Percentiles rank a stretch among this genome's conserved stretches.
Conservation (phyloP, 2,888 invertebrate species). For the Nesidiocoris tenuis region DNA sequence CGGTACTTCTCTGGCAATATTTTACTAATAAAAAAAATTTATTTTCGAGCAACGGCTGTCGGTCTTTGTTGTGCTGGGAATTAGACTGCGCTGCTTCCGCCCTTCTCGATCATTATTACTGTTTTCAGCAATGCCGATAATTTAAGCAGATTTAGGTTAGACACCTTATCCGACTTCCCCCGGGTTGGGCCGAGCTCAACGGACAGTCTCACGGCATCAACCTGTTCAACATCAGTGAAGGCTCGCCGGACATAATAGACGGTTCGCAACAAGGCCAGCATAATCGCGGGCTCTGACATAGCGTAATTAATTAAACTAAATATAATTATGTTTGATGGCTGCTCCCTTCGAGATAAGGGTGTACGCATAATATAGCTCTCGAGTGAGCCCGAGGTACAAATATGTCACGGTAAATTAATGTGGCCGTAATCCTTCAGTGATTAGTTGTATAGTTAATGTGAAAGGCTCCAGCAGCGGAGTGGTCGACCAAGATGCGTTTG, state of each 20-base stretch:
- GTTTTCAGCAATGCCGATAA: too few relatives aligned
- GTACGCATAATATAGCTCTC: slow-evolving; percentile 5
- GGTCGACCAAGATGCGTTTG: neutral
- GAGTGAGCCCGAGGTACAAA: slow-evolving; percentile 9
- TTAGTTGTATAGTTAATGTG: slow-evolving; percentile 30
- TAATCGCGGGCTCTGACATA: slow-evolving; percentile 12
- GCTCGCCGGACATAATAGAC: neutral
- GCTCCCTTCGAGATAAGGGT: slow-evolving; percentile 16
- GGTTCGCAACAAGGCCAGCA: neutral
- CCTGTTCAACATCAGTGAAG: neutral
- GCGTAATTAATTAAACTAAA: slow-evolving; percentile 29
- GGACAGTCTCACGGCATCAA: too few relatives aligned
- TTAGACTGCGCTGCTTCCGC: too few relatives aligned
- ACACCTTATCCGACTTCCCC: too few relatives aligned
- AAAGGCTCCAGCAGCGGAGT: neutral
- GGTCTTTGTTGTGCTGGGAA: too few relatives aligned
- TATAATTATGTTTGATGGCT: slow-evolving; percentile 35
- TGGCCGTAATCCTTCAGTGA: slow-evolving; percentile 29
- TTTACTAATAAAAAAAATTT: too few relatives aligned
- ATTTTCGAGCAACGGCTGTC: too few relatives aligned
- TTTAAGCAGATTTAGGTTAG: too few relatives aligned
- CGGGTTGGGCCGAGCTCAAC: too few relatives aligned
- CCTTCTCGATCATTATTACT: too few relatives aligned
- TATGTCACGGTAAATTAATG: slow-evolving; percentile 35
- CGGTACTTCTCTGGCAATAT: too few relatives aligned